Evolutionary conservation across 2,888 invertebrate genomes (phyloP).

Genomic region (Scaptomyza flava): DNA sequence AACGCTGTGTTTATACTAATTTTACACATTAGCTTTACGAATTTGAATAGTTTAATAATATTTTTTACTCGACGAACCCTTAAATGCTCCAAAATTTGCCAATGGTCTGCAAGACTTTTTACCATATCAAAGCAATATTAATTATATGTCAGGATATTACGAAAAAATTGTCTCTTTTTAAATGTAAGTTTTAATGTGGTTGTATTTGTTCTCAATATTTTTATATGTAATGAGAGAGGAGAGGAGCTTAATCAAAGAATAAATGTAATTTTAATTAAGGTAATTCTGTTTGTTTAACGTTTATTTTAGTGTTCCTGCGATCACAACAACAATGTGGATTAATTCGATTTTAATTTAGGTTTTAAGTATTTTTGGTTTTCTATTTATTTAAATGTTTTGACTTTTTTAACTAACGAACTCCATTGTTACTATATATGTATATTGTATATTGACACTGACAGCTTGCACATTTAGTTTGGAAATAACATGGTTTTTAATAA

Average conservation of each 20-base stretch:
- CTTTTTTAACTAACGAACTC: constrained; percentile 52
- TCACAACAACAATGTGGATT: constrained; percentile 80
- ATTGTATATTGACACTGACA: constrained; percentile 40
- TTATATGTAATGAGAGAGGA: constrained; percentile 4
- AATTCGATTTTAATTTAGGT: constrained; percentile 54
- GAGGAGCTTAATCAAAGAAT: constrained; percentile 31
- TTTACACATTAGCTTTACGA: constrained; percentile 25
- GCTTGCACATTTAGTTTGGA: constrained; percentile 27
- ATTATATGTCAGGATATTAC: background rate
- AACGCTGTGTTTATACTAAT: constrained; percentile 24
- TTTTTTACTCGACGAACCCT: background rate
- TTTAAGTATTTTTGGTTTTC: constrained; percentile 29
- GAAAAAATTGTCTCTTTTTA: background rate
- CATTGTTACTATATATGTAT: constrained; percentile 29
- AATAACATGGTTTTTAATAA: constrained; percentile 25
- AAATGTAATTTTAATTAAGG: constrained; percentile 22
- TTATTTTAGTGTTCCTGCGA: constrained; percentile 68
- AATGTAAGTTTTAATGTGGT: constrained; percentile 19
- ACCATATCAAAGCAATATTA: constrained; percentile 43
- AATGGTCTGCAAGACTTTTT: constrained; percentile 21
- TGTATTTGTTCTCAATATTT: constrained; percentile 13
- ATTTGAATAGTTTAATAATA: constrained; percentile 12
- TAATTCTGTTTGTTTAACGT: constrained; percentile 63
- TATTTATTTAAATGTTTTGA: constrained; percentile 20
- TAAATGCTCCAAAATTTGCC: constrained; percentile 24